Percentiles rank a stretch among this genome's conserved stretches.
These are phyloP conservation scores for Ageneiosus marmoratus DNA, from an alignment of 2,113 vertebrate species.

Conservation along the genomic window DNA sequence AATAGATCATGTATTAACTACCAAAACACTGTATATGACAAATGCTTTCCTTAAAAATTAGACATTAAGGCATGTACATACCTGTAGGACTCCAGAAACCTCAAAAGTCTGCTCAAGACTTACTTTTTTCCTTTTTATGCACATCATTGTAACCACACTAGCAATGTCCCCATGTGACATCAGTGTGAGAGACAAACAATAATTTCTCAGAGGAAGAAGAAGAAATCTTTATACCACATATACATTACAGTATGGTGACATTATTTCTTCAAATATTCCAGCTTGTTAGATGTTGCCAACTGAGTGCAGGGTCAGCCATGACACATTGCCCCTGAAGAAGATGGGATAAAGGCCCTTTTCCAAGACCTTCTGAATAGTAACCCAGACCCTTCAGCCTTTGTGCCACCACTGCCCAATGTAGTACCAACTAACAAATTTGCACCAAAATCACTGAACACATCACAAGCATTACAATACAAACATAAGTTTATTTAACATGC, in stretches of 20 bases:
- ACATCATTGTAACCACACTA: background rate
- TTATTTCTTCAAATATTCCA: background rate
- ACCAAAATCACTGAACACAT: background rate
- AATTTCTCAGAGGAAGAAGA: background rate
- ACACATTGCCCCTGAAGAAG: background rate
- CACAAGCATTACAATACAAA: background rate
- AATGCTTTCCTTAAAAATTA: background rate
- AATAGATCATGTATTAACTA: constrained; percentile 20
- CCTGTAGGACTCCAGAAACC: background rate
- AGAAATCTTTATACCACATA: background rate
- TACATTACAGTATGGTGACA: background rate
- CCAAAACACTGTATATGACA: background rate
- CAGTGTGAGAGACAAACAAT: background rate
- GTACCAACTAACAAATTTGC: background rate
- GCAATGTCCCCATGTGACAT: background rate
- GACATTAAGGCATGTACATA: background rate
- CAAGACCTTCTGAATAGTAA: background rate
- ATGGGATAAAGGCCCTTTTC: background rate
- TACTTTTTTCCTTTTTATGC: background rate
- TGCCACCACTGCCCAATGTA: background rate
- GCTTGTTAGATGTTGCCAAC: background rate
- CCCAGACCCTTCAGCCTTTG: background rate
- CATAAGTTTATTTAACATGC: background rate
- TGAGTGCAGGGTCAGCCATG: background rate
- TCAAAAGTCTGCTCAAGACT: background rate